phyloP scores from a whole-genome alignment of 2,888 invertebrate species.

The Drosophila mercatorum region DNA sequence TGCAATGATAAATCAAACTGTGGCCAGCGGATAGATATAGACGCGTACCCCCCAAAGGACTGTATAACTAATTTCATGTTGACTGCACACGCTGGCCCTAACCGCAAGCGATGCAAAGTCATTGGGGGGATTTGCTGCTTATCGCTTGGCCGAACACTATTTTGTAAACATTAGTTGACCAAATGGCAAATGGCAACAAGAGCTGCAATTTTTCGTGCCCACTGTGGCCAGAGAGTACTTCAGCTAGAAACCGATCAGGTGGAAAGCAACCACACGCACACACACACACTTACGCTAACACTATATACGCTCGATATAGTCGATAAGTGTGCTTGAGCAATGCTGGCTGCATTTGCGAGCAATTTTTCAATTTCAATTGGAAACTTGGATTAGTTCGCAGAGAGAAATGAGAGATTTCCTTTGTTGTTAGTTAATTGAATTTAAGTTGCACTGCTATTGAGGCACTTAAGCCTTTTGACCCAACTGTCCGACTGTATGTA shows the following conservation, averaged over 20 bases:
- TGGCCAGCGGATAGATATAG: slow-evolving; percentile 24
- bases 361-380: slow-evolving; percentile 8
- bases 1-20: slow-evolving; percentile 66
- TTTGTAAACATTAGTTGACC: slow-evolving; percentile 69
- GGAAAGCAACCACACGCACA: slow-evolving; percentile 1
- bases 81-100: slow-evolving; percentile 61
- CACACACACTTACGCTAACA: background rate
- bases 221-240: slow-evolving; percentile 10
- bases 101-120: slow-evolving; percentile 66
- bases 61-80: slow-evolving; percentile 75
- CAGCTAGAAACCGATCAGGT: slow-evolving; percentile 5
- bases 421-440: slow-evolving; percentile 9
- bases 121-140: slow-evolving; percentile 68
- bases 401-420: background rate
- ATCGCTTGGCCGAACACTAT: slow-evolving; percentile 75
- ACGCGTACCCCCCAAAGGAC: slow-evolving; percentile 24
- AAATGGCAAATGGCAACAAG: slow-evolving; percentile 41
- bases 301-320: background rate
- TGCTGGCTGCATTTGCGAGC: background rate
- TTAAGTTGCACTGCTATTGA: background rate
- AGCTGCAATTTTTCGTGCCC: slow-evolving; percentile 22
- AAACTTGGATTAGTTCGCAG: slow-evolving; percentile 4
- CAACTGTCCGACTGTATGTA: background rate
- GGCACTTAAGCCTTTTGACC: slow-evolving; percentile 6
- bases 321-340: background rate